Percentiles rank a stretch among this genome's conserved stretches.
phyloP scores from a whole-genome alignment of 2,888 invertebrate genomes.

The Chrysolina americana region DNA sequence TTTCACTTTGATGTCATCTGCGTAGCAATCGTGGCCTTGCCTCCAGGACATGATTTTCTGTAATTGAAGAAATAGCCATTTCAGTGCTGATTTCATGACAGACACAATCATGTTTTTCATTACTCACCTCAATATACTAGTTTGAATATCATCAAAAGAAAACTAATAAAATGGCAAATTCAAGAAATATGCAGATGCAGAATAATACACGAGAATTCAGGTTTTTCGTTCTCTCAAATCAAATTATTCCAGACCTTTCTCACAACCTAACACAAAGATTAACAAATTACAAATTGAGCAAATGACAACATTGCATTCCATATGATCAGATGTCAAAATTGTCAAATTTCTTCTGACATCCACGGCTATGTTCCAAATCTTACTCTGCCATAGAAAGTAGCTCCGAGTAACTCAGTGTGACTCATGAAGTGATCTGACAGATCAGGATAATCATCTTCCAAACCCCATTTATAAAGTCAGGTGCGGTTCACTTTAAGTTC shows the following conservation, averaged over 20 bases:
- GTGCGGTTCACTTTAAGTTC: no score
- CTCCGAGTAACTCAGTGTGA: no score
- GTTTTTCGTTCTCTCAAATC: not conserved
- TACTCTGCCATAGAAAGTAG: no score
- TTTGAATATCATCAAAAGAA: conserved; percentile 1
- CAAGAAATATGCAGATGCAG: not conserved
- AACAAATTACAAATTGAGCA: not conserved
- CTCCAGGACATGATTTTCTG: conserved; percentile 58
- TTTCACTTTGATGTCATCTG: conserved; percentile 91
- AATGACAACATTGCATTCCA: conserved; percentile 16
- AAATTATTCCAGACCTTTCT: conserved; percentile 20
- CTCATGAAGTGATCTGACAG: no score
- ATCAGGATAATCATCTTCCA: no score
- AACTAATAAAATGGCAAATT: not conserved
- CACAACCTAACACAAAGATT: conserved; percentile 14
- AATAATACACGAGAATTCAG: conserved; percentile 5
- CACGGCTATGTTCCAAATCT: no score
- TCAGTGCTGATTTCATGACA: not conserved
- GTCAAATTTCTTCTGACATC: no score
- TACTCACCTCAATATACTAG: conserved; percentile 15
- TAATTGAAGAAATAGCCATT: conserved; percentile 13
- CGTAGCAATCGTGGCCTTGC: conserved; percentile 70
- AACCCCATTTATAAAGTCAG: no score
- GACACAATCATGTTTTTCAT: not conserved
- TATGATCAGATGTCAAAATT: not conserved